Conservation (phyloP, 2,797 vertebrate species). For the Galago senegalensis region DNA sequence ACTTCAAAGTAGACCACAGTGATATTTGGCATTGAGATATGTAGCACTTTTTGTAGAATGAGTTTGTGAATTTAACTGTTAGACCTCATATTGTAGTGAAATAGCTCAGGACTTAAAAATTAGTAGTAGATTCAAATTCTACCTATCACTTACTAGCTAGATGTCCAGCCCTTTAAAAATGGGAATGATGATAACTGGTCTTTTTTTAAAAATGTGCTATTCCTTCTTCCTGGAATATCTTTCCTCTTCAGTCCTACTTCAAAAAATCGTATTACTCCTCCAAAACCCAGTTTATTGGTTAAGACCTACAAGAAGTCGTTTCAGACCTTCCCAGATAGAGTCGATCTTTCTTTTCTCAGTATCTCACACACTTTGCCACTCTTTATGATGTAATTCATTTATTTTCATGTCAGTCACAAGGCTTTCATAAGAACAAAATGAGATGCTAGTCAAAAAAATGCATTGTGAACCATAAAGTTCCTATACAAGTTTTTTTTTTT, state of each 20-base stretch:
- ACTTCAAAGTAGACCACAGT: no score
- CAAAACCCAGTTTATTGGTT: not conserved
- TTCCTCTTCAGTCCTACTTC: not conserved
- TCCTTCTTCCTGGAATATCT: not conserved
- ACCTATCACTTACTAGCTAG: not conserved
- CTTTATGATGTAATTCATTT: not conserved
- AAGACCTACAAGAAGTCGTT: not conserved
- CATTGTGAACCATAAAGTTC: not conserved
- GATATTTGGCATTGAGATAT: no score
- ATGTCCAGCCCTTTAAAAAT: not conserved
- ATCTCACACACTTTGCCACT: not conserved
- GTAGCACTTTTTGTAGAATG: no score
- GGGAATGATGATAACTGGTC: not conserved
- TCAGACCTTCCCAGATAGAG: not conserved
- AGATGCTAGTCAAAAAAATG: not conserved
- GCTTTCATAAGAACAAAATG: not conserved
- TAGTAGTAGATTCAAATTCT: slow-evolving; percentile 28
- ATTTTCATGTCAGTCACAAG: not conserved
- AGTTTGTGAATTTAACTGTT: no score
- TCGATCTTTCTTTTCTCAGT: not conserved
- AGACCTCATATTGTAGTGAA: not conserved
- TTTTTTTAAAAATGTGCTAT: not conserved
- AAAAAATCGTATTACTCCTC: not conserved
- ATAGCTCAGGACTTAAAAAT: not conserved
- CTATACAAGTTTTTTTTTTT: not conserved